phyloP scores from a whole-genome alignment of 2,888 invertebrate species.

The Lepidocyrtoides sp. region DNA sequence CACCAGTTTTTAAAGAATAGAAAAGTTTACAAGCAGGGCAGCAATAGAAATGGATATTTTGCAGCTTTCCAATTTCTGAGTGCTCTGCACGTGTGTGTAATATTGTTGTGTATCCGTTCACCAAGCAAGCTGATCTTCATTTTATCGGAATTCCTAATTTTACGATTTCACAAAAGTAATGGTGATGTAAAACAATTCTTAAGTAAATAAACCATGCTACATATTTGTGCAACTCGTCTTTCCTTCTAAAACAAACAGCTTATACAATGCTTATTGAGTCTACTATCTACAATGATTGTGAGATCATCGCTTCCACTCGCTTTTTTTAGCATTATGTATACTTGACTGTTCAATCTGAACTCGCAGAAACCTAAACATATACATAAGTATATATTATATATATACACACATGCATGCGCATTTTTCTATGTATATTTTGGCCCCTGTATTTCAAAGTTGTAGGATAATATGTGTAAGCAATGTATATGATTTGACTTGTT shows the following conservation, averaged over 20 bases:
- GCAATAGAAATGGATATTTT: background rate
- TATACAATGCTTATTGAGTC: too few species aligned
- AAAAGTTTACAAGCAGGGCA: conserved; percentile 2
- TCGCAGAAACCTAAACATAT: too few species aligned
- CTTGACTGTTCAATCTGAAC: too few species aligned
- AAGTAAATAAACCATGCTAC: conserved; percentile 3
- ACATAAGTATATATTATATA: too few species aligned
- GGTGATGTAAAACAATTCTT: conserved; percentile 37
- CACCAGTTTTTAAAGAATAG: background rate
- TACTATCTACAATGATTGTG: too few species aligned
- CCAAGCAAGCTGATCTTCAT: background rate
- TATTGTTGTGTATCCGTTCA: background rate
- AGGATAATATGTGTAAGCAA: background rate
- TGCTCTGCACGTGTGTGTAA: conserved; percentile 61
- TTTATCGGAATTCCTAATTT: background rate
- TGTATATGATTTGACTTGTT: background rate
- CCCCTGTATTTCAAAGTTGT: too few species aligned
- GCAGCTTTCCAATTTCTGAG: background rate
- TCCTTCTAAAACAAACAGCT: background rate
- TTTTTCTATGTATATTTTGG: too few species aligned
- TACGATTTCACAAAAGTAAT: conserved; percentile 15
- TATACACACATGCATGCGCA: too few species aligned
- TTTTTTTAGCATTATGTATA: too few species aligned
- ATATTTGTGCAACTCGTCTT: background rate
- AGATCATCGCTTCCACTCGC: too few species aligned